Conservation (phyloP, 2,113 vertebrate genomes). For the Turdus rufiventris region DNA sequence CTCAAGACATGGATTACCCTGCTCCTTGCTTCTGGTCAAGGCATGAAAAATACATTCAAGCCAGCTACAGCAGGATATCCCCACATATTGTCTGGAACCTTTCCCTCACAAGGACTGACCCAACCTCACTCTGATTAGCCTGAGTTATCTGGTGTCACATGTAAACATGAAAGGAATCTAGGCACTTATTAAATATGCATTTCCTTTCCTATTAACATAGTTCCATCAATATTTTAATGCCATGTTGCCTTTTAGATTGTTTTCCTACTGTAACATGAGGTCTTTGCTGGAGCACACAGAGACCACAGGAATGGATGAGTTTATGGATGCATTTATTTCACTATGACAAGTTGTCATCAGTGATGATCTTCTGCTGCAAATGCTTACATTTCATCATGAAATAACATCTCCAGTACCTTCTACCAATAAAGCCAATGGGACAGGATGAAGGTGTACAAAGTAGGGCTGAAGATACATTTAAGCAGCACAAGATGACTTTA, state of each 20-base stretch:
- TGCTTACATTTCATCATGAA: not conserved
- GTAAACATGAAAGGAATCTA: slow-evolving; percentile 41
- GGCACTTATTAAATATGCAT: slow-evolving; percentile 53
- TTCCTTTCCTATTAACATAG: slow-evolving; percentile 3
- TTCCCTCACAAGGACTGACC: not conserved
- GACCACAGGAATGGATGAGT: not conserved
- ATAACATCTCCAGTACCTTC: not conserved
- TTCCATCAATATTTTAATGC: slow-evolving; percentile 59
- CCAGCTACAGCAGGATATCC: not conserved
- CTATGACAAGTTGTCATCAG: not conserved
- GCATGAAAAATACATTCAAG: not conserved
- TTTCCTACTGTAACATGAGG: slow-evolving; percentile 7
- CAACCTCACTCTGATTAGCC: not conserved
- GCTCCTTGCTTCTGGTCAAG: not conserved
- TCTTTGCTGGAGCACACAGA: not conserved
- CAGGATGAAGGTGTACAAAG: not conserved
- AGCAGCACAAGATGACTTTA: slow-evolving; percentile 7
- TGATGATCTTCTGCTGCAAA: not conserved
- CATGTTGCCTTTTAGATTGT: slow-evolving; percentile 28
- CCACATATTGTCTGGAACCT: not conserved
- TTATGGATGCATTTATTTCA: not conserved
- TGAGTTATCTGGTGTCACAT: slow-evolving; percentile 34
- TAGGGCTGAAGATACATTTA: not conserved
- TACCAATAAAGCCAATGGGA: not conserved
- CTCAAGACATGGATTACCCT: not conserved